These are phyloP conservation scores for Pseudomyrmex dendroicus DNA, from an alignment of 1,140 invertebrate species.

Conservation along the genomic window DNA sequence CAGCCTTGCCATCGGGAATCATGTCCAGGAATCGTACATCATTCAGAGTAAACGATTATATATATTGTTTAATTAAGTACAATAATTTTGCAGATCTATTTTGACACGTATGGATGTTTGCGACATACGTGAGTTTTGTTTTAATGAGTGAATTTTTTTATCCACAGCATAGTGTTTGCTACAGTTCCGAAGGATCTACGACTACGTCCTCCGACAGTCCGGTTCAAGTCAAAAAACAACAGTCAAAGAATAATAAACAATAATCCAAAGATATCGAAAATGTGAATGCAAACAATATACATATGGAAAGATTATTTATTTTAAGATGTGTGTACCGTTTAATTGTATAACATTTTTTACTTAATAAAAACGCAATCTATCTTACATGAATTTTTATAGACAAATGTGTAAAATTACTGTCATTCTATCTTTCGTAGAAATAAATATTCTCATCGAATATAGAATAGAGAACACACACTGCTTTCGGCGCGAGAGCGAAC, in stretches of 20 bases:
- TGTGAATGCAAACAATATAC: neutral
- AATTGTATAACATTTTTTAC: conserved; percentile 5
- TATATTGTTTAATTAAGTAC: conserved; percentile 2
- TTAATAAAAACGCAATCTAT: conserved; percentile 17
- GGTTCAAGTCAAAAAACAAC: conserved; percentile 52
- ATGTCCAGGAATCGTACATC: conserved; percentile 43
- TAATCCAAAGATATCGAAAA: neutral
- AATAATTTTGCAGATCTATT: neutral
- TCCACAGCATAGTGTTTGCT: conserved; percentile 53
- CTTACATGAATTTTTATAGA: neutral
- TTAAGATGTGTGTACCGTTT: conserved; percentile 8
- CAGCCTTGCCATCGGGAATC: conserved; percentile 53
- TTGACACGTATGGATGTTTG: neutral
- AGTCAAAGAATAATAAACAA: conserved; percentile 7
- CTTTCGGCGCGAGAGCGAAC: no score
- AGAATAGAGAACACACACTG: no score
- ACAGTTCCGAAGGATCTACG: conserved; percentile 68
- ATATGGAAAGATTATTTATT: neutral
- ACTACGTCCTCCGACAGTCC: conserved; percentile 63
- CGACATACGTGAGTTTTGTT: neutral
- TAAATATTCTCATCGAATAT: no score
- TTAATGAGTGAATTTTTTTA: neutral
- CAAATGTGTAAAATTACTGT: no score
- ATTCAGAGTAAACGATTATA: conserved; percentile 56
- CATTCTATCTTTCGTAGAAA: no score